Evolutionary conservation across 2,797 vertebrate genomes (phyloP), one percentile per base, ranked within the genome.

Genomic region (Sebastes hubbsi): DNA sequence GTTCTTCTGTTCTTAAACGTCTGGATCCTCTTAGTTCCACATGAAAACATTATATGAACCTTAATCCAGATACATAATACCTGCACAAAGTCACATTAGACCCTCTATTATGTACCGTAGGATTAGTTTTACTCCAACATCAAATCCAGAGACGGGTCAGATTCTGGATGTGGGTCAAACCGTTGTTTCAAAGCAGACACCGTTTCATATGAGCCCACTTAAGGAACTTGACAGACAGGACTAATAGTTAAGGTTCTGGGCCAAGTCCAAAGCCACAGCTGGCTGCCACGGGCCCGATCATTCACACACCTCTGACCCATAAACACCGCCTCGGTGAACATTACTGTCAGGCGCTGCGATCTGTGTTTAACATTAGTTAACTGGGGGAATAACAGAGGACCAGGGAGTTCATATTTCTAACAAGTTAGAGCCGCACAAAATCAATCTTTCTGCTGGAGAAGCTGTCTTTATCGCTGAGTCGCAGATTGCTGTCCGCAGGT

Each of bases 361-460:
- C 91, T 93, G 91, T 91, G 91, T 95, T 93, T 93, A 92, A 86
- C 91, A 92, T 95, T 77, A 91, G 89, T 92, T 91, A 88, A 90
- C 77, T 18, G 38, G 65, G 83, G 46, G 71, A 90, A 88, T 89
- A 89, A 91, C 84, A 91, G 75, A 80, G 71, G 76, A 84, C 82
- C 75, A 68, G 52, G 68, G 82, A 77, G 81, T 78, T 92, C 85
- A 65, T 72, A 84, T 90, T 92, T 80, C 90, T 80, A 66, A 72
- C 76, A 85, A 75, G 76, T 88, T 77, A 74, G 76, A 83, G 80
- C 61, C 0, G 49, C 82, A 66, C 56, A 72, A 78, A 87, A 83
- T 87, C 65, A 34, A 83, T 85, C 46, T 72, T 80, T 80, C 70
- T 64, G 61, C 56, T 1, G 5, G 59, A 62, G 68, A 64, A 54